phyloP scores from a whole-genome alignment of 1,140 invertebrate genomes.

The Euglossa dilemma region DNA sequence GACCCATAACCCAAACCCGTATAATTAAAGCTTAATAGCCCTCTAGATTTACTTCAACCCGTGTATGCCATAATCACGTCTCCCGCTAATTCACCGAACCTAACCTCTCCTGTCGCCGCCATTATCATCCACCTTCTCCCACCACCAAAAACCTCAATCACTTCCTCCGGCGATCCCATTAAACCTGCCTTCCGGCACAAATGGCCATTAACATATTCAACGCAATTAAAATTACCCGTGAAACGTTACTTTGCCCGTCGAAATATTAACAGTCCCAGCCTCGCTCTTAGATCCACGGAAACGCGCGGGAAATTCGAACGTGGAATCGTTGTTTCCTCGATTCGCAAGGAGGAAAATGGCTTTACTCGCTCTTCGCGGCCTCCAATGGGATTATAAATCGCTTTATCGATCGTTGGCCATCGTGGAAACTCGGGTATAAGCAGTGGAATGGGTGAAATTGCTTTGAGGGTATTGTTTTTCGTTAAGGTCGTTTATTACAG shows the following conservation, averaged over 20 bases:
- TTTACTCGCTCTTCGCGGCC: neutral
- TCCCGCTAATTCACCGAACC: neutral
- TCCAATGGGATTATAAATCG: neutral
- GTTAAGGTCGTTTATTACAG: neutral
- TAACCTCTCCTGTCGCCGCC: neutral
- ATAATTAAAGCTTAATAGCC: neutral
- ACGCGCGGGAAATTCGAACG: neutral
- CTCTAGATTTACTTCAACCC: neutral
- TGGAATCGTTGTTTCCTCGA: constrained; percentile 6
- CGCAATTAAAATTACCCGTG: neutral
- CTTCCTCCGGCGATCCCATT: neutral
- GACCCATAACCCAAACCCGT: too few relatives aligned
- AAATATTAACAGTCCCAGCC: neutral
- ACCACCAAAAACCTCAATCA: neutral
- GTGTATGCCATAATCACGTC: neutral
- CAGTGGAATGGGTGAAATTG: neutral
- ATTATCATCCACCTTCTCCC: neutral
- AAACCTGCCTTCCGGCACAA: neutral
- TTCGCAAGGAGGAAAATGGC: neutral
- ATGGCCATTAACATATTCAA: neutral
- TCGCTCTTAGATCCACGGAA: neutral
- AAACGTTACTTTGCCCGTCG: neutral
- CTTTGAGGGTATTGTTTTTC: neutral
- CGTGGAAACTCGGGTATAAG: neutral
- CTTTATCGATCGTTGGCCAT: neutral